A percentile compares a stretch with the other conserved stretches of the same genome.
These are phyloP conservation scores for Itoplectis maculator DNA, from an alignment of 2,888 invertebrate species.

Conservation along the genomic window DNA sequence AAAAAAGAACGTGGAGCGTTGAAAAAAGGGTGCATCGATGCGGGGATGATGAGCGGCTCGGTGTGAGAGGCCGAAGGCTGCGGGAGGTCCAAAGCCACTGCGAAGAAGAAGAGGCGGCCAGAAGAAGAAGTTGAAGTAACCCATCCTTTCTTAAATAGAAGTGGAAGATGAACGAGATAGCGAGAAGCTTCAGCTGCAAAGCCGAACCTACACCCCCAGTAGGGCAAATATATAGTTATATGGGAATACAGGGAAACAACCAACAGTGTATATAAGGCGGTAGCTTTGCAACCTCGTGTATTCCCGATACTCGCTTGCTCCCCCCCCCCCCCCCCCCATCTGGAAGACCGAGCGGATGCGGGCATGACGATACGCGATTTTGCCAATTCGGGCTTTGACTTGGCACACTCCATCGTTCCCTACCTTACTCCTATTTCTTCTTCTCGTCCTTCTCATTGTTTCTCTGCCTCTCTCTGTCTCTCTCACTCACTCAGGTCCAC, in stretches of 20 bases:
- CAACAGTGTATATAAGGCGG: conserved; percentile 29
- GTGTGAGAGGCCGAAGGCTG: background rate
- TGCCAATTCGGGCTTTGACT: conserved; percentile 77
- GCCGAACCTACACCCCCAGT: conserved; percentile 16
- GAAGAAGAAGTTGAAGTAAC: conserved; percentile 16
- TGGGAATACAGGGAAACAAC: conserved; percentile 28
- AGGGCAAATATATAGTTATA: conserved; percentile 34
- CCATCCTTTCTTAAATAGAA: conserved; percentile 25
- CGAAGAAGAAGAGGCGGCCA: background rate
- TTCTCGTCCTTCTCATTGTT: background rate
- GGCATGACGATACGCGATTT: conserved; percentile 80
- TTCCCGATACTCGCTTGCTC: conserved; percentile 47
- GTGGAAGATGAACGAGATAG: conserved; percentile 38
- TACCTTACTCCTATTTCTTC: conserved; percentile 16
- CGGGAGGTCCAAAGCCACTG: background rate
- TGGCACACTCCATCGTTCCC: conserved; percentile 65
- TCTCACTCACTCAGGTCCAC: conserved; percentile 18
- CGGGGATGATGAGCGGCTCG: conserved; percentile 48
- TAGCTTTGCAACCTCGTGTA: conserved; percentile 50
- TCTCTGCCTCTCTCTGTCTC: background rate
- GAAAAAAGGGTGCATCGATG: conserved; percentile 54
- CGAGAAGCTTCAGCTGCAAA: conserved; percentile 44
- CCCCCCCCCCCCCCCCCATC: background rate
- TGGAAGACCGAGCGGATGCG: conserved; percentile 52
- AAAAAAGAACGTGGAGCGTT: conserved; percentile 17